Evolutionary conservation across 2,797 vertebrate species (phyloP), one percentile per base, ranked within the genome.

Genomic region (Perodicticus potto): DNA sequence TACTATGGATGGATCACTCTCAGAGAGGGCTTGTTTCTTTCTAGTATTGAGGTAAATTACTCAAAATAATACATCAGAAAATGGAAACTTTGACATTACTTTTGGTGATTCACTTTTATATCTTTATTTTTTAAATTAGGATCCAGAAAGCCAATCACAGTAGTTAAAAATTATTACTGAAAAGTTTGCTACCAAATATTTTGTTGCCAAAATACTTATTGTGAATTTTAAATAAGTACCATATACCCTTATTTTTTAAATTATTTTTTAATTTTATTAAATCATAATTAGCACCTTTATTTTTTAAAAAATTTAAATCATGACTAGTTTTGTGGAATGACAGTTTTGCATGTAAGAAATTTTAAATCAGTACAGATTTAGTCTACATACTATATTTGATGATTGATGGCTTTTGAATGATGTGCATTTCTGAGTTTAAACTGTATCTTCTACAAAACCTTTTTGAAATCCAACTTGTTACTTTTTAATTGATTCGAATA

Each of bases 121-220:
- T 40, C 63, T 89, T 91, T 93, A 91, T 78, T 57, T 92, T 94
- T 92, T 65, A 84, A 90, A 70, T 94, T 81, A 83, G 55, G 12
- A 72, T 74, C 8, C 34, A 63, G 57, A 87, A 88, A 84, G 29
- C 67, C 63, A 81, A 73, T 85, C 53, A 65, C 19, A 67, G 65
- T 76, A 84, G 67, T 43, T 96, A 77, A 94, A 95, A 74, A 70
- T 65, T 70, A 84, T 72, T 72, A 86, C 37, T 70, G 69, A 82
- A 57, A 91, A 91, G 23, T 86, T 83, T 91, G 29, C 40, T 65
- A 45, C 73, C 37, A 65, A 59, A 93, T 81, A 11, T 86, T 85
- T 72, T 61, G 19, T 55, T 61, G 14, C 25, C 76, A 27, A 23
- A 94, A 74, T 83, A 74, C n/a, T 93, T 72, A 32, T 29, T 81